Evolutionary conservation across 2,888 invertebrate species (phyloP), one percentile per base, ranked within the genome.

Genomic region (Ophioninae sp.): DNA sequence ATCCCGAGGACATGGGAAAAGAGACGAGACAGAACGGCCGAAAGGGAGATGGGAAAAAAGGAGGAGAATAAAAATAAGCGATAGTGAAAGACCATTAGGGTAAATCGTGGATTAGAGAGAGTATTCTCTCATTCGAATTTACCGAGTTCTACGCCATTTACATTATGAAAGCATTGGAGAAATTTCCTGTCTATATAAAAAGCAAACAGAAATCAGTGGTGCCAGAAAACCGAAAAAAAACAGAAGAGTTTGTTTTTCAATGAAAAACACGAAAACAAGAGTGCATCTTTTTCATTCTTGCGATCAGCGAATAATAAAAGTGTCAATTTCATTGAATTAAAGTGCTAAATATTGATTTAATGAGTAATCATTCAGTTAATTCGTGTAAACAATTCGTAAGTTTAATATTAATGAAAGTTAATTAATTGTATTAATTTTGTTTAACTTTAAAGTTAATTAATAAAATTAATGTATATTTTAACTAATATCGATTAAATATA

Each of bases 121-220:
- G 62, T 69, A 74, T 75, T 70, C 56, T 78, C 73, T 69, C 69
- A 69, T 81, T 74, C 65, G 78, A 59, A 75, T 74, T 74, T 80
- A 56, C 78, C 57, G 39, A 64, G 64, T 73, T 77, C 77, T 67
- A 79, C 64, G 73, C 69, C 76, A 80, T 80, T 80, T 74, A 77
- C 77, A 83, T 83, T 73, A 77, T 76, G 57, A 67, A 61, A 39
- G 20, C 56, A 37, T 10, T 21, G 41, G 39, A 10, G 20, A 57
- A 17, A 21, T 77, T 6, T 23, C 59, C 8, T 39, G 39, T 5
- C 20, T 75, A 50, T 75, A 50, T 50, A 37, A 56, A 64, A 2
- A 13, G 44, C 64, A 64, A 56, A 74, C 23, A 70, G 41, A 75
- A 44, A 65, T 56, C 68, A 23, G 7, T 21, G 23, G 56, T 56